These are phyloP conservation scores for Lacerta agilis DNA, from an alignment of 2,797 vertebrate species.

Conservation along the genomic window DNA sequence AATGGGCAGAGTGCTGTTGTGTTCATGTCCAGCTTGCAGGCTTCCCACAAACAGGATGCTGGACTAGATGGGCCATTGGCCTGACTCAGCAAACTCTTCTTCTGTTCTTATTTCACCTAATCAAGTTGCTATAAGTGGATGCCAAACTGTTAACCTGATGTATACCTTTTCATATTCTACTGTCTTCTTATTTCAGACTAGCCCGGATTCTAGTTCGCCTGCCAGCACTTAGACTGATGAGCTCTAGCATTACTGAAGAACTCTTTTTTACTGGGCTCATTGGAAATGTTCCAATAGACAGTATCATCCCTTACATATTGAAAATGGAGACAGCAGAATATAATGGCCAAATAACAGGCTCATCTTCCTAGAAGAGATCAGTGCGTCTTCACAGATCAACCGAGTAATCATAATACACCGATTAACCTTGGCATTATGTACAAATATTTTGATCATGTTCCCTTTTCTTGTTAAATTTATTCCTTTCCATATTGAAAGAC, in stretches of 20 bases:
- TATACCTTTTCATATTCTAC: slow-evolving; percentile 34
- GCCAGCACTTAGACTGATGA: slow-evolving; percentile 96
- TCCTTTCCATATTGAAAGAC: slow-evolving; percentile 41
- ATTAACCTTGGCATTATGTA: slow-evolving; percentile 47
- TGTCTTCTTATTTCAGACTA: slow-evolving; percentile 81
- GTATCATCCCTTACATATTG: slow-evolving; percentile 99
- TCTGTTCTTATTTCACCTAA: no score
- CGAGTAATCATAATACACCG: slow-evolving; percentile 31
- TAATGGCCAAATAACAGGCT: slow-evolving; percentile 92
- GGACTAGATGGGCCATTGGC: no score
- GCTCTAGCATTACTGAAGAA: slow-evolving; percentile 96
- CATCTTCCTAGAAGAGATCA: slow-evolving; percentile 78
- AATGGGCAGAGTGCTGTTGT: no score
- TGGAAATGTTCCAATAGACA: slow-evolving; percentile 98
- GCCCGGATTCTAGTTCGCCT: slow-evolving; percentile 95
- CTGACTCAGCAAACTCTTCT: no score
- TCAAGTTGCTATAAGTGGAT: neutral
- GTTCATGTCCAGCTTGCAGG: no score
- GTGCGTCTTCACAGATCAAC: slow-evolving; percentile 2
- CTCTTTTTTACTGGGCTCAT: slow-evolving; percentile 99
- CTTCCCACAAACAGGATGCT: no score
- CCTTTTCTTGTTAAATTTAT: slow-evolving; percentile 59
- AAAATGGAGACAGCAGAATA: slow-evolving; percentile 99
- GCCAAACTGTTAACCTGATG: neutral
- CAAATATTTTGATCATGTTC: slow-evolving; percentile 53